Evolutionary conservation across 2,888 invertebrate genomes (phyloP).

Genomic region (Bimastos eiseni): DNA sequence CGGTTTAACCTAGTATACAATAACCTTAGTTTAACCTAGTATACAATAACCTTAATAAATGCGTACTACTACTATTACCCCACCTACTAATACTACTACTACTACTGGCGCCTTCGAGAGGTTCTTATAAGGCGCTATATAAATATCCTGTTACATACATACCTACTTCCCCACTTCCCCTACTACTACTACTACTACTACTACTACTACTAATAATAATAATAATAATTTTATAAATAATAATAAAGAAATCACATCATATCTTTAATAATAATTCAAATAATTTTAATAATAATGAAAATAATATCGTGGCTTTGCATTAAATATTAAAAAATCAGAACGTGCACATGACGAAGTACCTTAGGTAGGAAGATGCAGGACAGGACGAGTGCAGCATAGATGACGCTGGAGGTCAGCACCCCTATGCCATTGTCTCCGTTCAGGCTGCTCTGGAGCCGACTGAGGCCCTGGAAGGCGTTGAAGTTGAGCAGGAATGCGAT

Average conservation of each 20-base stretch:
- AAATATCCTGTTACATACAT: too few species aligned
- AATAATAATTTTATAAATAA: slow-evolving; percentile 25
- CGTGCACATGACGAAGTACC: slow-evolving; percentile 30
- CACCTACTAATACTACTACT: neutral
- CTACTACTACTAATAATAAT: slow-evolving; percentile 27
- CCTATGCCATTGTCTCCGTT: slow-evolving; percentile 87
- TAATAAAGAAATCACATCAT: slow-evolving; percentile 13
- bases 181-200: slow-evolving; percentile 25
- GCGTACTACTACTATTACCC: too few species aligned
- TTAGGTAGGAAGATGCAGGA: slow-evolving; percentile 84
- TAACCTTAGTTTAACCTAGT: too few species aligned
- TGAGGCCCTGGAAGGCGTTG: slow-evolving; percentile 77
- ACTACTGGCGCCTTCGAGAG: neutral
- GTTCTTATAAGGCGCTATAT: too few species aligned
- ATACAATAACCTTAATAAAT: too few species aligned
- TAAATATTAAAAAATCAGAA: too few species aligned
- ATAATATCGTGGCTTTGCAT: too few species aligned
- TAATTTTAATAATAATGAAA: slow-evolving; percentile 18
- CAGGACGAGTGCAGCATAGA: slow-evolving; percentile 90
- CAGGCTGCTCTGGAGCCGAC: slow-evolving; percentile 78
- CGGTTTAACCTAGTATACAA: too few species aligned
- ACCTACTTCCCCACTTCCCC: too few species aligned
- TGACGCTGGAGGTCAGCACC: slow-evolving; percentile 83
- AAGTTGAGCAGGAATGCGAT: slow-evolving; percentile 18
- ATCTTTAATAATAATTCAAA: slow-evolving; percentile 28